phyloP scores from a whole-genome alignment of 2,797 vertebrate genomes.

The Arremon brunneinucha region DNA sequence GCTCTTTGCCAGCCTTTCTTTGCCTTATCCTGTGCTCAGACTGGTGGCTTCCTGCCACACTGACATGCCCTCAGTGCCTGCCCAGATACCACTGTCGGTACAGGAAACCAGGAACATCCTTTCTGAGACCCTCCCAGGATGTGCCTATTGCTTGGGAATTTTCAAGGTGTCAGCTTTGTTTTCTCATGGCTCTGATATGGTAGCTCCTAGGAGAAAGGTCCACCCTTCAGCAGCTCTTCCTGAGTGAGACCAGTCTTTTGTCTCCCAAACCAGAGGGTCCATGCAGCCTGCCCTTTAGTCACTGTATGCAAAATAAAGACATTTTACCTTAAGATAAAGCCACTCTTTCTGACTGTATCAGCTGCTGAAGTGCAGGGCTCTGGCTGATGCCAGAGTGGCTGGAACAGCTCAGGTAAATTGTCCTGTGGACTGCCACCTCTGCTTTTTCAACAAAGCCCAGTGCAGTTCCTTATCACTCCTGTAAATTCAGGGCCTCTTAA shows the following conservation, averaged over 20 bases:
- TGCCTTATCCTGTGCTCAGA: conserved; percentile 18
- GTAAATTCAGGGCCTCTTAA: background rate
- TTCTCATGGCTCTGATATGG: background rate
- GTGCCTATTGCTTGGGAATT: background rate
- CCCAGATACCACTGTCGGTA: background rate
- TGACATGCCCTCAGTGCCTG: background rate
- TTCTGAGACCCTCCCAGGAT: conserved; percentile 46
- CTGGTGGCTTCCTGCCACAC: background rate
- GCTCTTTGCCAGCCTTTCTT: conserved; percentile 20
- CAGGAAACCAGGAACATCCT: conserved; percentile 48
- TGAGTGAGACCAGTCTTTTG: background rate
- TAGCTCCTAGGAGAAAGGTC: background rate
- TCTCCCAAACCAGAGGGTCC: background rate
- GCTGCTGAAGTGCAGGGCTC: background rate
- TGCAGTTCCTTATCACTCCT: background rate
- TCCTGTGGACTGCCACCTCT: background rate
- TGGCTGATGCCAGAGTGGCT: background rate
- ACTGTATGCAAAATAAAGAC: background rate
- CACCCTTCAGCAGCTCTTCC: background rate
- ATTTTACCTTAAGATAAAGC: background rate
- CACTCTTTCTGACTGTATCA: background rate
- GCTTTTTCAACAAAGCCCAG: accelerated
- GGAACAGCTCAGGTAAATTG: background rate
- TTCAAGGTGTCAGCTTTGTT: conserved; percentile 16
- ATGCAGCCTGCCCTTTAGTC: background rate